These are phyloP conservation scores for Epizoanthus rinbou DNA, from an alignment of 92 coral and sea anemone genomes.

Conservation along the genomic window DNA sequence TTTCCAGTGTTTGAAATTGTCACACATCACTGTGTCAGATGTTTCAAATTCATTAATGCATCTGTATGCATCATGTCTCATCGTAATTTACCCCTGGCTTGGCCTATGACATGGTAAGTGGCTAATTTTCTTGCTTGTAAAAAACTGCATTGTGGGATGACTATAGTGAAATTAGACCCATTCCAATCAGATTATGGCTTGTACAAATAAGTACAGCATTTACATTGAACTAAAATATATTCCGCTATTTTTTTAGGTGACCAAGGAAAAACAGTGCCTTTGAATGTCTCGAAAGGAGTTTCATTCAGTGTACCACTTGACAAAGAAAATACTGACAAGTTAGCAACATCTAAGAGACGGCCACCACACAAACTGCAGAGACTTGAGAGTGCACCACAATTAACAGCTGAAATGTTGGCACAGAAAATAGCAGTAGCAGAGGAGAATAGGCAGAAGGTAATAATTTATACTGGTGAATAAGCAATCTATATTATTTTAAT, in stretches of 20 bases:
- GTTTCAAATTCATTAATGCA: no score
- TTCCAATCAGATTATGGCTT: not conserved
- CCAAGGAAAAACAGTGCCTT: not conserved
- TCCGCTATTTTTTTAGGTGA: not conserved
- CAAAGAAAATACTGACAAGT: constrained; percentile 31
- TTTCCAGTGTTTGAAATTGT: no score
- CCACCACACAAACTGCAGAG: constrained; percentile 72
- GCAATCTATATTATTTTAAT: no score
- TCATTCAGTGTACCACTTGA: constrained; percentile 58
- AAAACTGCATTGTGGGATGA: no score
- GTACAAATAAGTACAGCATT: not conserved
- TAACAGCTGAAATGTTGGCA: constrained; percentile 82
- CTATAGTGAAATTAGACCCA: not conserved
- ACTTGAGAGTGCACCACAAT: constrained; percentile 77
- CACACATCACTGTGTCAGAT: no score
- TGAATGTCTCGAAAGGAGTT: constrained; percentile 40
- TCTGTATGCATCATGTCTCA: no score
- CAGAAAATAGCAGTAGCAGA: constrained; percentile 88
- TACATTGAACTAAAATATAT: not conserved
- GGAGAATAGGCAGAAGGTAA: constrained; percentile 83
- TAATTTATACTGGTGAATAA: no score
- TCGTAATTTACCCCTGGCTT: no score
- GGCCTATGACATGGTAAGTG: no score
- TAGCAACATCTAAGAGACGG: constrained; percentile 14
- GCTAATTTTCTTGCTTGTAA: no score